Evolutionary conservation across 2,797 vertebrate genomes (phyloP), one percentile per base, ranked within the genome.

Genomic region (Anableps anableps): DNA sequence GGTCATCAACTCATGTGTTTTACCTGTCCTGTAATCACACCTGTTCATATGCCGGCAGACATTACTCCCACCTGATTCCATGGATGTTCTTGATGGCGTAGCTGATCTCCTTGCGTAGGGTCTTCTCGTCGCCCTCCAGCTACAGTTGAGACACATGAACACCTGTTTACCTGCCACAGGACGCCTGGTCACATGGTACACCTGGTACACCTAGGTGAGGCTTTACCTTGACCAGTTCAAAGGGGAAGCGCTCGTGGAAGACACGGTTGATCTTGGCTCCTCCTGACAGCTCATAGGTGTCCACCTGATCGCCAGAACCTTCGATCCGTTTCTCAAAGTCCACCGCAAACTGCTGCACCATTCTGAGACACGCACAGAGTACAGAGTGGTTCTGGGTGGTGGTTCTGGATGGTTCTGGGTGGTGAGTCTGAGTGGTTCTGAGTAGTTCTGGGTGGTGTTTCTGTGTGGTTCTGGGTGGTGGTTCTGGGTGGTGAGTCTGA

Each of bases 21-120:
- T 29, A 60, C 58, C 11, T 75, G 21, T 55, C 16, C 13, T 29
- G 38, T 4, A 8, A 64, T 72, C 43, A 60, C 14, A 58, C 10
- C 1, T 14, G 48, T 4, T 72, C 4, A 21, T 2, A 29, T 9
- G 6, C 29, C 26, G 14, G 13, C 6, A 58, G 38, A 58, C 16
- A 2, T 2, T 31, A 23, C 89, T 95, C 96, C 0, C 95, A 97
- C 98, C 98, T 98, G 95, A 99, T 98, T 83, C 98, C 98, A 2
- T 99, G 98, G 90, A 99, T 99, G 93, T 99, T 99, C 94, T 99
- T 99, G 94, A 99, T 99, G 84, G 98, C 98, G 0, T 99, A 99
- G 94, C 98, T 99, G 91, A 99, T 99, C 95, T 99, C 98, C 84
- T 97, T 96, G 23, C 97, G 95, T 34, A 99, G 95, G 58, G 99